Evolutionary conservation across 2,888 invertebrate genomes (phyloP), one percentile per base, ranked within the genome.

Genomic region (Eristalis tenax): DNA sequence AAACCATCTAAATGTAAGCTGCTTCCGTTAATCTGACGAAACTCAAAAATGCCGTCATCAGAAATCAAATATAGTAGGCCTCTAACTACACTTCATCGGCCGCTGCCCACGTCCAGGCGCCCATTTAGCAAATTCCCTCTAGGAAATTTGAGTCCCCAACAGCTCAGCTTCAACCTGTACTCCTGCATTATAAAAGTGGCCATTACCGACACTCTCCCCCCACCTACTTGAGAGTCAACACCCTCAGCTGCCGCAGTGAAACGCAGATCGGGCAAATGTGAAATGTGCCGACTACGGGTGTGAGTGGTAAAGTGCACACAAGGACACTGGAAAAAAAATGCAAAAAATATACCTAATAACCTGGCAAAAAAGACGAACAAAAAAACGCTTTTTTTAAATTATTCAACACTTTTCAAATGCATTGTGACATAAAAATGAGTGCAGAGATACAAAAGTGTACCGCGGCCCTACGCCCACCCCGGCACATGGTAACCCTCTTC

Each of bases 381-480:
- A 82, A 73, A 71, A 66, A 59, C n/a, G 59, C 61, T 1, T 18
- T 71, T 78, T 78, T 79, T 83, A 79, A 87, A 87, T 82, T 87
- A 87, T 87, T 83, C 87, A 87, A 79, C 79, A 80, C 73, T 83
- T 83, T 88, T 80, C 83, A 88, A 88, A 83, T 77, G 80, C 74
- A 82, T 74, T 83, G 80, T 88, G 69, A 76, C 43, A 66, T 32
- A 75, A 79, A 82, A 79, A 78, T 66, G 35, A 83, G 40, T 38
- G 43, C 65, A 81, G 40, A 59, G 63, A 77, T 61, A 74, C 56
- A 61, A 78, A 78, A 73, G 38, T 43, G 63, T 22, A 4, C 32
- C 43, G 4, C 50, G 32, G 11, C 76, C 50, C 8, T 18, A 18
- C 50, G 8, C 43, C 18, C n/a, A n/a, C n/a, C n/a, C n/a, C n/a